Evolutionary conservation across 2,888 invertebrate species (phyloP), one percentile per base, ranked within the genome.

Genomic region (Tipula lateralis): DNA sequence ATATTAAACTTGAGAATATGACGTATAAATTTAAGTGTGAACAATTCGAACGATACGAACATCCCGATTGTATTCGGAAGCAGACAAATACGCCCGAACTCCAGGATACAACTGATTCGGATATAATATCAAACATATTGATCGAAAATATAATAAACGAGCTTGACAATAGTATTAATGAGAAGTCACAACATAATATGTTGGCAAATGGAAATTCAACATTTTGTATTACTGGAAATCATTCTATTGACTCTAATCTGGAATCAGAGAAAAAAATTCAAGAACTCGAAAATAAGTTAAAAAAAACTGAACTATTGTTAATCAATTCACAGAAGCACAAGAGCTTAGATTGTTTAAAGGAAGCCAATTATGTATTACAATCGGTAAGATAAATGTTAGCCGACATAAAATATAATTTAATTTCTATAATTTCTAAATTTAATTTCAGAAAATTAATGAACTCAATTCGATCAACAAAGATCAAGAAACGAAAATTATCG

Each of bases 1-100:
- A 88, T 84, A 87, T 90, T 0, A 90, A 89, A 86, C 86, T 90
- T 29, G 90, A 90, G 86, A 90, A 89, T 50, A 89, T 90, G 83
- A 88, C 90, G 0, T 87, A 89, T 9, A 90, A 89, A 66, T 90
- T 83, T 32, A 85, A 85, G 84, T 85, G 85, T 83, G 85, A 85
- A 83, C 84, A 85, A 81, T 85, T 34, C 85, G 12, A 86, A 87
- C 0, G 88, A 88, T 85, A 89, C 88, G 36, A 88, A 87, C 50
- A 89, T 89, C 81, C 89, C 87, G 85, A 89, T 88, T 29, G 89
- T 89, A 85, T 89, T 16, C 82, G 82, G 1, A 82, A 7, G n/a
- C 82, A 82, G n/a, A 82, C 29, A 7, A 82, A 82, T n/a, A 83
- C 83, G 0, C 83, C 83, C 19, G 83, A 83, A 13, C 12, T 83